Percentiles rank a stretch among this genome's conserved stretches.
Evolutionary conservation across 2,888 invertebrate species (phyloP).

Genomic region (Pollenia griseotomentosa): DNA sequence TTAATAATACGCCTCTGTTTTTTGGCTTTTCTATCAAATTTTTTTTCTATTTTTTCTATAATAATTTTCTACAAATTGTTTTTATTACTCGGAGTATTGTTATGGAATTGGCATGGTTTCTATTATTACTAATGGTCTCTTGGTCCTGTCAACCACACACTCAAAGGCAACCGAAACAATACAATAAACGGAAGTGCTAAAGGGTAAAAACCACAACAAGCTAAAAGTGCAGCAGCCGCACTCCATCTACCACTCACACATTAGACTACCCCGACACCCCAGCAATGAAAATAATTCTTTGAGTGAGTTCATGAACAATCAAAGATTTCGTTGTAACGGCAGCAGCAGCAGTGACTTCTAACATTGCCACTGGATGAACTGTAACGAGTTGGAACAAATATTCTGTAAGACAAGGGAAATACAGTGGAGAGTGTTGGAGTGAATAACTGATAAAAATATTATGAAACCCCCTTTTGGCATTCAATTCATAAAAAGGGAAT

Average conservation of each 20-base stretch:
- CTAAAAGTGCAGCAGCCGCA: neutral
- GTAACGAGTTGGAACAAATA: constrained; percentile 37
- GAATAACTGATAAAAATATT: constrained; percentile 43
- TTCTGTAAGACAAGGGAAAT: constrained; percentile 39
- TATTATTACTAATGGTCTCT: constrained; percentile 21
- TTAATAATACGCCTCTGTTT: constrained; percentile 15
- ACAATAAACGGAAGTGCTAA: constrained; percentile 72
- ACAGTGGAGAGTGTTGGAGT: constrained; percentile 53
- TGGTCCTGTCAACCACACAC: constrained; percentile 47
- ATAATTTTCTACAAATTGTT: constrained; percentile 69
- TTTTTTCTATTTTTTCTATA: constrained; percentile 49
- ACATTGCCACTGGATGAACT: constrained; percentile 66
- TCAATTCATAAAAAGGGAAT: constrained; percentile 41
- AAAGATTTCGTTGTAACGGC: constrained; percentile 33
- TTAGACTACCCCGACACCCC: constrained; percentile 3
- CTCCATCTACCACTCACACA: neutral
- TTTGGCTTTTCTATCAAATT: neutral
- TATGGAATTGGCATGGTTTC: constrained; percentile 46
- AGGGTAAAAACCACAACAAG: constrained; percentile 57
- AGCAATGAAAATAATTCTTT: constrained; percentile 20
- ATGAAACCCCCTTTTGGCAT: constrained; percentile 60
- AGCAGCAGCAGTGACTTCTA: constrained; percentile 19
- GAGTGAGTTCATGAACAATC: constrained; percentile 27
- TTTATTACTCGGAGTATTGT: constrained; percentile 46
- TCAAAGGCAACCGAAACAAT: constrained; percentile 24